phyloP scores from a whole-genome alignment of 2,888 invertebrate species.

The Phrixothrix hirtus region DNA sequence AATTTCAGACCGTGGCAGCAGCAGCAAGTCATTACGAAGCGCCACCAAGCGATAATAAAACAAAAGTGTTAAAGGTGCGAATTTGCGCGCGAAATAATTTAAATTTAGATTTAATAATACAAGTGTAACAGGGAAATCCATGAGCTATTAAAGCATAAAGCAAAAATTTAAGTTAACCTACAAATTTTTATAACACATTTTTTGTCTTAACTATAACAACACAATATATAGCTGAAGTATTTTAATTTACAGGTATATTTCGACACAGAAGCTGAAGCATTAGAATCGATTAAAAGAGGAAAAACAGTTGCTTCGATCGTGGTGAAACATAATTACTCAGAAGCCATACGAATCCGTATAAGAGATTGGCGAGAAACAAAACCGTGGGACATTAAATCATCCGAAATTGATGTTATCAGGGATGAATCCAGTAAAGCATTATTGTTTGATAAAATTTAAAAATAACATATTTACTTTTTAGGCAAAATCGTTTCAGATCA shows the following conservation, averaged over 20 bases:
- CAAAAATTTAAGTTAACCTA: no score
- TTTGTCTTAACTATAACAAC: no score
- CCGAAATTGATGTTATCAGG: slow-evolving; percentile 72
- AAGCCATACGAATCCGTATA: slow-evolving; percentile 61
- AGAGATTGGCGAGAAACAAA: slow-evolving; percentile 60
- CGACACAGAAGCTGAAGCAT: slow-evolving; percentile 63
- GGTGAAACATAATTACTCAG: slow-evolving; percentile 77
- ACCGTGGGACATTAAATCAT: slow-evolving; percentile 62
- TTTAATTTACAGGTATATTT: slow-evolving; percentile 54
- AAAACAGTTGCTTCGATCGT: slow-evolving; percentile 76
- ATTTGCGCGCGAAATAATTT: no score
- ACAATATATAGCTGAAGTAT: background rate
- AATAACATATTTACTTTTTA: slow-evolving; percentile 1
- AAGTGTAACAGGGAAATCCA: no score
- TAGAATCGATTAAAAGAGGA: slow-evolving; percentile 69
- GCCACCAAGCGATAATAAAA: no score
- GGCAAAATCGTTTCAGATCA: slow-evolving; percentile 68
- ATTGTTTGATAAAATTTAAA: no score
- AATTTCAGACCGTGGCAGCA: no score
- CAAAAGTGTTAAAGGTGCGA: no score
- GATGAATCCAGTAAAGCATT: slow-evolving; percentile 90
- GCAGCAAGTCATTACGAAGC: no score
- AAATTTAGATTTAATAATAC: no score
- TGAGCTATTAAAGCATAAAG: no score
- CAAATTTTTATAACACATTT: no score